Base-by-base conservation (phyloP, 1,140 invertebrate genomes). In the Aporrectodea caliginosa region DNA sequence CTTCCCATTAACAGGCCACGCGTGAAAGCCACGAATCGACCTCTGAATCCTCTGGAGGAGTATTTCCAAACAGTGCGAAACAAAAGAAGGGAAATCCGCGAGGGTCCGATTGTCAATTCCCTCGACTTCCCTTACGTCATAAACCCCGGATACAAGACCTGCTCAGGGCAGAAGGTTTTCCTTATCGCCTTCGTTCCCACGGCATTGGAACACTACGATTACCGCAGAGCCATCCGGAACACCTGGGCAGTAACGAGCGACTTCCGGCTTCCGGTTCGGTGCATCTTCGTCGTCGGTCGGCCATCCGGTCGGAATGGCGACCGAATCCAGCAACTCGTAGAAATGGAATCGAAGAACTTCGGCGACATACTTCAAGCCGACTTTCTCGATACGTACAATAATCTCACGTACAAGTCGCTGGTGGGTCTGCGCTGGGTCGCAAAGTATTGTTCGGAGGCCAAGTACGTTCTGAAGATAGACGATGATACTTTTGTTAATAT, bases 401-500 rank as follows among this genome's bases (percentile, higher is more conserved):
- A 86, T 79, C 73, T 87, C 14, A 86, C 85, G 0, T 68, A 81
- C 14, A 87, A 87, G 75, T 94, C 96, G 83, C 84, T 94, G 0
- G 95, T 95, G 93, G 94, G 93, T 0, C 85, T 96, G 32, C 90
- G 91, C 82, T 97, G 94, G 94, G 92, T 91, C 0, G 85, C 90
- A 0, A 86, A 86, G 2, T 89, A 91, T 82, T 97, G 95, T 86
- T 82, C 84, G 16, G 87, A 90, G 27, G 90, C 91, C 0, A 88
- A 91, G 77, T 94, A 91, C 84, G 90, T 96, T n/a, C 90, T 97
- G 2, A 97, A 97, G 91, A 92, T 94, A 86, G 95, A 97, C 86
- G 94, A 97, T 87, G 95, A 97, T 85, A 94, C 93, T 80, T 92
- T 94, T 72, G 90, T 95, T n/a, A 92, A 95, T 88, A 83, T 95